A percentile compares a stretch with the other conserved stretches of the same genome.
Evolutionary conservation across 2,113 vertebrate species (phyloP).

Genomic region (Apeltes quadracus): DNA sequence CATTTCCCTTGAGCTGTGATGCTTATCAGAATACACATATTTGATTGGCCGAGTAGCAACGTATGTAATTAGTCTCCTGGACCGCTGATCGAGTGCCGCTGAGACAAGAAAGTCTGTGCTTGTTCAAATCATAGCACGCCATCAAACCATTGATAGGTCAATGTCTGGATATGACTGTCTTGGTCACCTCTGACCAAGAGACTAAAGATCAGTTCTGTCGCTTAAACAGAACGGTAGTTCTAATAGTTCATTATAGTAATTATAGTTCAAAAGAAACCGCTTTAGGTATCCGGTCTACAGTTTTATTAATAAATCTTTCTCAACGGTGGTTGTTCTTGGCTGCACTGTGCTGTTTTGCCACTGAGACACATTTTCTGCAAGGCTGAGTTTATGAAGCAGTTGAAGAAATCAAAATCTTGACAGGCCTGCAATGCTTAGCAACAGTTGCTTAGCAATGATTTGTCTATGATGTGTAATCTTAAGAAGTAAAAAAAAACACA

Average conservation of each 20-base stretch:
- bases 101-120: background rate
- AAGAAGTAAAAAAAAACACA: background rate
- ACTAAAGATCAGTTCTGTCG: background rate
- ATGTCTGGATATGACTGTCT: background rate
- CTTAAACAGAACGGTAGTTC: background rate
- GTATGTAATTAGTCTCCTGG: background rate
- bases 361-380: background rate
- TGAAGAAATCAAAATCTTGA: background rate
- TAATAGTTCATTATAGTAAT: no score
- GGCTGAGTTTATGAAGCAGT: background rate
- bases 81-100: background rate
- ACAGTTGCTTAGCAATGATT: constrained; percentile 2
- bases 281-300: background rate
- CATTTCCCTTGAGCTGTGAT: background rate
- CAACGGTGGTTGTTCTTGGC: background rate
- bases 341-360: background rate
- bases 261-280: background rate
- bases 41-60: background rate
- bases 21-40: background rate
- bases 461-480: background rate
- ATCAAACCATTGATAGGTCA: background rate
- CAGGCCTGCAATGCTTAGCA: background rate
- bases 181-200: background rate
- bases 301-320: background rate
- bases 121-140: no score